These are phyloP conservation scores for Galemys pyrenaicus DNA, from an alignment of 2,113 vertebrate species.

Conservation along the genomic window DNA sequence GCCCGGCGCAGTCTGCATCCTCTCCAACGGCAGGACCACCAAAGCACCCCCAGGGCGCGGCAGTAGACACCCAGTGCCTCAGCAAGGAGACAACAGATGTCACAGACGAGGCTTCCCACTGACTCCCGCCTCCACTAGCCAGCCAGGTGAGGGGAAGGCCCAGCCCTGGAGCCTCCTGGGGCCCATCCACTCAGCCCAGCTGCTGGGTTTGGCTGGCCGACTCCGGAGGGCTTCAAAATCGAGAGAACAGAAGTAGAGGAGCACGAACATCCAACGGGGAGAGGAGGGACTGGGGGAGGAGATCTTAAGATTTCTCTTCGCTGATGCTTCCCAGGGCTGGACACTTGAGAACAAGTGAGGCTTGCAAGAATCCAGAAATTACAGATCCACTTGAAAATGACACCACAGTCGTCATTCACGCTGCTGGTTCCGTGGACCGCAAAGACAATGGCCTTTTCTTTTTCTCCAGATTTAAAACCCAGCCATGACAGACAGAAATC, in stretches of 20 bases:
- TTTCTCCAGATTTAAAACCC: constrained; percentile 30
- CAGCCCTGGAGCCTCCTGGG: too few relatives aligned
- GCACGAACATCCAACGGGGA: neutral
- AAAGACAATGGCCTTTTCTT: constrained; percentile 54
- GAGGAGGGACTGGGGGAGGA: neutral
- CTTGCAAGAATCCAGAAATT: constrained; percentile 74
- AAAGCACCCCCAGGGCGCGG: fast-evolving
- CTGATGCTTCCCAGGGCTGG: constrained; percentile 32
- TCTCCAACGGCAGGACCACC: fast-evolving
- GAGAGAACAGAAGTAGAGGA: constrained; percentile 67
- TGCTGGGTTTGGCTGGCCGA: constrained; percentile 24
- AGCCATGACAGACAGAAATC: neutral
- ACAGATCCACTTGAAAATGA: constrained; percentile 60
- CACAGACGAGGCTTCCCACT: neutral
- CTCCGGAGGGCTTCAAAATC: constrained; percentile 20
- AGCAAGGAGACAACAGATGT: fast-evolving
- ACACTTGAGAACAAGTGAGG: constrained; percentile 64
- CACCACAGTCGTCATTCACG: constrained; percentile 38
- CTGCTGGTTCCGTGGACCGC: constrained; percentile 45
- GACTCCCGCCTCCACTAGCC: constrained; percentile 38
- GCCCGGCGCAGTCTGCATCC: too few relatives aligned
- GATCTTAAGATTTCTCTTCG: constrained; percentile 14
- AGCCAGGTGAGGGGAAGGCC: neutral
- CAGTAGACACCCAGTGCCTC: fast-evolving
- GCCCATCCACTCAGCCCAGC: neutral